Evolutionary conservation across 2,888 invertebrate species (phyloP), one percentile per base, ranked within the genome.

Genomic region (Mamestra brassicae): DNA sequence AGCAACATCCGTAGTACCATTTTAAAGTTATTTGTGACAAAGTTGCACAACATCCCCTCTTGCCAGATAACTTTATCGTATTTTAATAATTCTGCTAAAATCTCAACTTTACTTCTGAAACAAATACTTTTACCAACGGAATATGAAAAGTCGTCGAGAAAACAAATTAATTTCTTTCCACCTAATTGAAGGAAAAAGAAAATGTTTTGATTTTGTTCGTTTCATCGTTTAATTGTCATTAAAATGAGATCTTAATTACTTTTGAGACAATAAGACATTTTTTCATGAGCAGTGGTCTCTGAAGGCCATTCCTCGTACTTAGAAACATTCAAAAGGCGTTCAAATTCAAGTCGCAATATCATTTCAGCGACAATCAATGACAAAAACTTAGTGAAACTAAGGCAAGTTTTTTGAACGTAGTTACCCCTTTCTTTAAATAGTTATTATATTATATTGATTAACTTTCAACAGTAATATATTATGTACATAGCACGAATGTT

Each of bases 81-180:
- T 42, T 68, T 81, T 54, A 81, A 69, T 71, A 57, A 81, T 67
- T 80, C 66, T 26, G 52, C 61, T 66, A 66, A 77, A 47, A 76
- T 76, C 34, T 80, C 62, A 72, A 78, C 62, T 63, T 78, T 17
- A 63, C 54, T 72, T 63, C 47, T 54, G 66, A 54, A 78, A 63
- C 42, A 72, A 78, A 78, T 47, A 58, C 52, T 66, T 78, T 54
- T 54, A 57, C 6, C 62, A 72, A 66, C 8, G 45, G 36, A 78
- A 71, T 45, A 57, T 42, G 36, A 65, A 36, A 61, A 66, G 26
- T 47, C 65, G 7, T n/a, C 13, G 57, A 34, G 45, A 66, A 45
- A 65, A 52, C 50, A 11, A 72, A 66, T 47, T 77, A 45, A 71
- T 62, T 57, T 65, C 6, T 15, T 54, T 60, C 15, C 17, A 60